phyloP scores from a whole-genome alignment of 2,888 invertebrate species.

The Creontiades dilutus region DNA sequence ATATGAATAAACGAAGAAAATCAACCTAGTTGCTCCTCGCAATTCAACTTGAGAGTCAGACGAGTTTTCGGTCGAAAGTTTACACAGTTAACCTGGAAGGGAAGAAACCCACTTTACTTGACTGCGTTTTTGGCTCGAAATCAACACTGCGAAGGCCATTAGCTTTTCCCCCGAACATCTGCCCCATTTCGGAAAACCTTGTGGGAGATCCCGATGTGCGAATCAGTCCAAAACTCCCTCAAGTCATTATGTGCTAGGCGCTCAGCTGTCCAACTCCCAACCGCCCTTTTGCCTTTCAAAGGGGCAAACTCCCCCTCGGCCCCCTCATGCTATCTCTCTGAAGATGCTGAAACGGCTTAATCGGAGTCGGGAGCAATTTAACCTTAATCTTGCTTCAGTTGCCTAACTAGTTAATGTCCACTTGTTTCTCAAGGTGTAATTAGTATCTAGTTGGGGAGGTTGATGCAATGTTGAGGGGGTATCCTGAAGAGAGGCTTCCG shows the following conservation, averaged over 20 bases:
- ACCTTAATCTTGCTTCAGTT: constrained; percentile 13
- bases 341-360: constrained; percentile 43
- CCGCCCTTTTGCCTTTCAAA: background rate
- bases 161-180: background rate
- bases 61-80: no score
- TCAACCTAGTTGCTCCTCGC: no score
- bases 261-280: background rate
- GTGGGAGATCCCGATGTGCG: constrained; percentile 23
- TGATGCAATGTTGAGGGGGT: background rate
- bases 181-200: background rate
- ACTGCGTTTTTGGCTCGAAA: background rate
- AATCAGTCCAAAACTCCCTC: background rate
- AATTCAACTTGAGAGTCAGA: no score
- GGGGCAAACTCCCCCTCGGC: background rate
- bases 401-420: constrained; percentile 40
- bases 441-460: background rate
- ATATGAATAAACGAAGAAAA: no score
- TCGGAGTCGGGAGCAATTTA: background rate
- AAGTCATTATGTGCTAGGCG: background rate
- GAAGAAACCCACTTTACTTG: no score
- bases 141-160: background rate
- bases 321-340: background rate
- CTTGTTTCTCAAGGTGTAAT: background rate
- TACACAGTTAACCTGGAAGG: no score
- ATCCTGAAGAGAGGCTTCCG: no score